Conservation (phyloP, 2,113 vertebrate genomes). For the Pionites leucogaster region DNA sequence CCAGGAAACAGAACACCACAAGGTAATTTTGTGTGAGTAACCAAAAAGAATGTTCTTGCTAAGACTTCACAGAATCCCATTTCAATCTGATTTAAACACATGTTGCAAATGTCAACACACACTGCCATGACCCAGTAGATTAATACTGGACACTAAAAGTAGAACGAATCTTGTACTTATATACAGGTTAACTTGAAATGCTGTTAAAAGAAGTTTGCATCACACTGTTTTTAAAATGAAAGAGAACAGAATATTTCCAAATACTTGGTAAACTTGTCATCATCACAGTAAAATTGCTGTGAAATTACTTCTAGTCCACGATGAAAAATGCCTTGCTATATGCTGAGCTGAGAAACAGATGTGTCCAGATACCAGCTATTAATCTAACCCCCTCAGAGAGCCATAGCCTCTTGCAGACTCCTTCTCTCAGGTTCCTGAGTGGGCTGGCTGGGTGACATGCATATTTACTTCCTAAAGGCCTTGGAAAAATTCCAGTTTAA, state of each 20-base stretch:
- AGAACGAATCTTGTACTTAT: background rate
- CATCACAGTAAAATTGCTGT: background rate
- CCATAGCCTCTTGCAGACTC: background rate
- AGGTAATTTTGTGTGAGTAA: background rate
- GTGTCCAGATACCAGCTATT: background rate
- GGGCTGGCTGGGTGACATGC: background rate
- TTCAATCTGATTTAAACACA: constrained; percentile 34
- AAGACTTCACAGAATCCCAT: background rate
- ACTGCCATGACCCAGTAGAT: background rate
- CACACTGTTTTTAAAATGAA: background rate
- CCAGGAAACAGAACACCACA: background rate
- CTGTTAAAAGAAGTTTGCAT: background rate
- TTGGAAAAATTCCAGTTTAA: background rate
- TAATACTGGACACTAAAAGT: background rate
- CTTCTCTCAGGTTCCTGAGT: background rate
- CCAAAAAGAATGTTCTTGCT: background rate
- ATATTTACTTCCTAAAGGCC: background rate
- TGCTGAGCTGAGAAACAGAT: background rate
- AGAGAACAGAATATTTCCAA: background rate
- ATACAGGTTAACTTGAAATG: background rate
- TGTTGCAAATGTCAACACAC: constrained; percentile 45
- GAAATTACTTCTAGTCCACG: background rate
- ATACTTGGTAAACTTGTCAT: background rate
- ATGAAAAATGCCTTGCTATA: background rate
- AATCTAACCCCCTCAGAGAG: background rate